phyloP scores from a whole-genome alignment of 2,888 invertebrate genomes.

The Willowsia nigromaculata region DNA sequence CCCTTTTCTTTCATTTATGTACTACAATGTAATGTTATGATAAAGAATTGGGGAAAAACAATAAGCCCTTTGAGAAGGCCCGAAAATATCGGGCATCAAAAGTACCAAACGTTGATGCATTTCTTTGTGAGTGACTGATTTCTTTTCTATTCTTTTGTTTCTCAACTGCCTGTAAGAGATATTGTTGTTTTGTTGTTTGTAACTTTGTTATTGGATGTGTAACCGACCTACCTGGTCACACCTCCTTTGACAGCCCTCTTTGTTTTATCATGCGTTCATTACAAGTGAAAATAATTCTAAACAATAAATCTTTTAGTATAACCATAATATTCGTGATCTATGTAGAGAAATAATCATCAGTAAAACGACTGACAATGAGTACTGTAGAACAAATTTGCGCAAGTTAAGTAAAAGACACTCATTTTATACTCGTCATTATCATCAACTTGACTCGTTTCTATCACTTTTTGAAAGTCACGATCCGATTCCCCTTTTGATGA shows the following conservation, averaged over 20 bases:
- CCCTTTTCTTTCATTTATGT: background rate
- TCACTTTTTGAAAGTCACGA: conserved; percentile 34
- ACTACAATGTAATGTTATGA: too few species aligned
- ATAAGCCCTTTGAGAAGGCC: background rate
- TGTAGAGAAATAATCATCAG: background rate
- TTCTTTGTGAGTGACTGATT: too few species aligned
- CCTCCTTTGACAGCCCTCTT: conserved; percentile 54
- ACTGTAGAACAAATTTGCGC: background rate
- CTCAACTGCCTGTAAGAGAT: background rate
- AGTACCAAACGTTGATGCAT: too few species aligned
- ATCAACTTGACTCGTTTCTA: background rate
- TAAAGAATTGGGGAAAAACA: too few species aligned
- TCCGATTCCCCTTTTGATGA: conserved; percentile 8
- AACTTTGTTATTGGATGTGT: conserved; percentile 14
- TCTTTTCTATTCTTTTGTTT: background rate
- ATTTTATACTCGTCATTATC: background rate
- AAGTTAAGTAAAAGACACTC: background rate
- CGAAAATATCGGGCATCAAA: background rate
- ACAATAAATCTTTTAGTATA: conserved; percentile 41
- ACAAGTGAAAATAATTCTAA: conserved; percentile 11
- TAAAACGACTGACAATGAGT: background rate
- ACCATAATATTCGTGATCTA: conserved; percentile 45
- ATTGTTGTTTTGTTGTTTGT: background rate
- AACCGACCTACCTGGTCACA: conserved; percentile 47
- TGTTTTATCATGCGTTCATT: conserved; percentile 51